Evolutionary conservation across 2,113 vertebrate genomes (phyloP), one percentile per base, ranked within the genome.

Genomic region (Shinisaurus crocodilurus): DNA sequence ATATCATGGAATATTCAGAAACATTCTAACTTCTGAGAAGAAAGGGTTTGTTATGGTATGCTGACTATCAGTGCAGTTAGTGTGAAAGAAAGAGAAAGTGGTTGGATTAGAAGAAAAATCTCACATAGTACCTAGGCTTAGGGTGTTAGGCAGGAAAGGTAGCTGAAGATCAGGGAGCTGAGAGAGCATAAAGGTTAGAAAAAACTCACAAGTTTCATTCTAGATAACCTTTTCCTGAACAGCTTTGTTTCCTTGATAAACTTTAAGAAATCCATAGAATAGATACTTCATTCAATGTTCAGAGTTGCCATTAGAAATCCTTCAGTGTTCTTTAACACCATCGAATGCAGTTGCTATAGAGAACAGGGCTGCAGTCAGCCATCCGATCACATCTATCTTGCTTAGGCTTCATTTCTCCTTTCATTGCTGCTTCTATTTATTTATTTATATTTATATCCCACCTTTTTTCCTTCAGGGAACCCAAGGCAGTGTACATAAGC

Each of bases 351-450:
- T 65, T 82, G 76, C 3, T 9, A 63, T 76, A 74, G 85, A 54
- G 85, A 87, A 25, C 43, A 92, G 91, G 91, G 86, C 83, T 70
- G 9, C 72, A 43, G 83, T 82, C 29, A 91, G 85, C 87, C 85
- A 63, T 82, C 82, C 0, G 0, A 86, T 88, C 3, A 0, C 74
- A 37, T 54, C 83, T 91, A 10, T 91, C 91, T 91, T 72, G 32
- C 65, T 87, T 92, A 86, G 50, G 80, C 75, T 88, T 85, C 83
- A 69, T n/a, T 83, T 90, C 48, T 85, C 80, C 90, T 90, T 34
- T 69, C 75, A 5, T 10, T 70, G 5, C 0, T 32, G 7, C 10
- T 72, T 32, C 54, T 54, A 54, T 54, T 6, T 54, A 54, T 54
- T 6, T 54, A 54, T 54, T 54, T 54, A 54, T 54, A 54, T 2